Percentiles rank a stretch among this genome's conserved stretches.
phyloP scores from a whole-genome alignment of 1,140 invertebrate species.

The Hycleus cichorii region DNA sequence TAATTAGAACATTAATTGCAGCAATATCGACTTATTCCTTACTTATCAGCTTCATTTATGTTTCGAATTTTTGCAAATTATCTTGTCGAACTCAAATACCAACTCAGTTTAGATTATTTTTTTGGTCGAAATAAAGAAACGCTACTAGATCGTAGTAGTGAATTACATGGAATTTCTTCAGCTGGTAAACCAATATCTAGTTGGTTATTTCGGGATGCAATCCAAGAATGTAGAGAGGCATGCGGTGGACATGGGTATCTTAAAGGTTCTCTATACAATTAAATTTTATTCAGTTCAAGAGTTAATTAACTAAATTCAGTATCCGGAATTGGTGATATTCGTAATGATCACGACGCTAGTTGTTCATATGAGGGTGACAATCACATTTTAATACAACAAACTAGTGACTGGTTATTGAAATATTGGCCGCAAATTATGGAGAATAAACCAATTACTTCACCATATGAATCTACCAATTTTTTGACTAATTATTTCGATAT shows the following conservation, averaged over 20 bases:
- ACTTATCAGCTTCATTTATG: slow-evolving; percentile 60
- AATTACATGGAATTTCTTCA: slow-evolving; percentile 88
- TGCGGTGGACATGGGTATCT: slow-evolving; percentile 81
- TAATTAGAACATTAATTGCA: slow-evolving; percentile 34
- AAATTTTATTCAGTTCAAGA: slow-evolving; percentile 24
- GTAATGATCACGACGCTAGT: slow-evolving; percentile 84
- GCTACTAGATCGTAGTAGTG: slow-evolving; percentile 45
- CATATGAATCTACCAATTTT: slow-evolving; percentile 58
- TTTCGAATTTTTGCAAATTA: slow-evolving; percentile 68
- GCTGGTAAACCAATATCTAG: slow-evolving; percentile 78
- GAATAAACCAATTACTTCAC: slow-evolving; percentile 45
- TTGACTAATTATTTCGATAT: slow-evolving; percentile 50
- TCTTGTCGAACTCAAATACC: slow-evolving; percentile 34
- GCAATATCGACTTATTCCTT: slow-evolving; percentile 90
- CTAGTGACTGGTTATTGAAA: slow-evolving; percentile 80
- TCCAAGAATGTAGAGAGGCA: slow-evolving; percentile 87
- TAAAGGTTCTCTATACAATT: slow-evolving; percentile 43
- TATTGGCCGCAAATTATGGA: slow-evolving; percentile 51
- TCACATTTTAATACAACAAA: slow-evolving; percentile 90
- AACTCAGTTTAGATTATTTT: slow-evolving; percentile 34
- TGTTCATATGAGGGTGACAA: slow-evolving; percentile 96
- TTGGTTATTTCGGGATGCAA: slow-evolving; percentile 75
- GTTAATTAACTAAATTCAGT: slow-evolving; percentile 41
- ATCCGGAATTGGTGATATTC: slow-evolving; percentile 69
- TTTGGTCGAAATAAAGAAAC: slow-evolving; percentile 27